A percentile compares a stretch with the other conserved stretches of the same genome.
Evolutionary conservation across 2,888 invertebrate genomes (phyloP).

Genomic region (Aleiodes alternator): DNA sequence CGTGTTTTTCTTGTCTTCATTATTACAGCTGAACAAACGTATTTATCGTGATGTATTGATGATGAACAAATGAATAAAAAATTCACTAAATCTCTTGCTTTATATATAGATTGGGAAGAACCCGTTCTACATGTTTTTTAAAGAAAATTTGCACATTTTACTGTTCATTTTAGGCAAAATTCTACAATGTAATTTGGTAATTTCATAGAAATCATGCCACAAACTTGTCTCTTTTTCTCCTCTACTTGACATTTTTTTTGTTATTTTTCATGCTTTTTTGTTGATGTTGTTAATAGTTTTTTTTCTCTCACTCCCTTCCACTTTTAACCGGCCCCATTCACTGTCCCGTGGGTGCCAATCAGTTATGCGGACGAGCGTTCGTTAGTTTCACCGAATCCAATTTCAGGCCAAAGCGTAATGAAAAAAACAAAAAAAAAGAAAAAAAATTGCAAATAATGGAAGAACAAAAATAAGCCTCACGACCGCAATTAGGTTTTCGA

Average conservation of each 20-base stretch:
- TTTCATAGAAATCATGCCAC: no score
- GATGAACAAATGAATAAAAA: slow-evolving; percentile 52
- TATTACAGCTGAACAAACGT: no score
- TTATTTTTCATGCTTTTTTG: slow-evolving; percentile 21
- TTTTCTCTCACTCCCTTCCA: slow-evolving; percentile 4
- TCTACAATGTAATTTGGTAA: no score
- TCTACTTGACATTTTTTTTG: slow-evolving; percentile 41
- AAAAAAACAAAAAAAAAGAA: slow-evolving; percentile 43
- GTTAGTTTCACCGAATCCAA: slow-evolving; percentile 59
- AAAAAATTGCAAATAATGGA: slow-evolving; percentile 33
- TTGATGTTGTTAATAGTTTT: slow-evolving; percentile 7
- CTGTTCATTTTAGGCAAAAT: no score
- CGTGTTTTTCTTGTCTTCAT: no score
- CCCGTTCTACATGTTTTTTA: neutral
- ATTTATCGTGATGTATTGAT: slow-evolving; percentile 51
- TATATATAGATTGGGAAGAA: no score
- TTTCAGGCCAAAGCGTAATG: slow-evolving; percentile 52
- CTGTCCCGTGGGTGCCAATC: slow-evolving; percentile 53
- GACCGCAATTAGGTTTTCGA: slow-evolving; percentile 1
- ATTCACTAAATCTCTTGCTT: slow-evolving; percentile 50
- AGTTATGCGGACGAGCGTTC: slow-evolving; percentile 59
- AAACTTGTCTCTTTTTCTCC: slow-evolving; percentile 21
- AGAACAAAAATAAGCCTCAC: neutral
- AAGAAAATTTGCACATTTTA: no score
- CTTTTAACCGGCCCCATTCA: slow-evolving; percentile 4